These are phyloP conservation scores for Notoglanidium macrostoma DNA, from an alignment of 2,797 vertebrate species.

Conservation along the genomic window DNA sequence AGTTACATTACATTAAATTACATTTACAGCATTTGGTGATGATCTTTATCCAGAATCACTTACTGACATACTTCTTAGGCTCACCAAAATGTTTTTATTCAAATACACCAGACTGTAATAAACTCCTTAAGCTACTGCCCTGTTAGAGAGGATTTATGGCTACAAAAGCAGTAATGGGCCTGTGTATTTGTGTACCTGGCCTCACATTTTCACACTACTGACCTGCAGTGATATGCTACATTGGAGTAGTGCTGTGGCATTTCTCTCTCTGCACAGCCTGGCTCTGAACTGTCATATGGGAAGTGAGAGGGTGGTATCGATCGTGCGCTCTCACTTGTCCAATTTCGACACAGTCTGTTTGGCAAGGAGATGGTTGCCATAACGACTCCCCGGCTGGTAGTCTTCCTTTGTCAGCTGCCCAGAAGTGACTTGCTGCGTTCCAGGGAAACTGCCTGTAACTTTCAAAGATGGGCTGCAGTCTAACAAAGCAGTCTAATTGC, in stretches of 20 bases:
- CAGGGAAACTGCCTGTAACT: slow-evolving; percentile 60
- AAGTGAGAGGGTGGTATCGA: slow-evolving; percentile 61
- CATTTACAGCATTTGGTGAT: not conserved
- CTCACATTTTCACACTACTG: not conserved
- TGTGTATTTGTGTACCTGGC: not conserved
- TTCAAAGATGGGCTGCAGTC: slow-evolving; percentile 31
- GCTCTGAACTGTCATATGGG: slow-evolving; percentile 71
- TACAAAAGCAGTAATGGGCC: not conserved
- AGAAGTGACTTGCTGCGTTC: slow-evolving; percentile 67
- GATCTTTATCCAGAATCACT: not conserved
- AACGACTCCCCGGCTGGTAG: slow-evolving; percentile 72
- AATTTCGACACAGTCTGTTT: slow-evolving; percentile 72
- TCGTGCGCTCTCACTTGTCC: slow-evolving; percentile 71
- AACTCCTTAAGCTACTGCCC: not conserved
- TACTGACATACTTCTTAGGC: not conserved
- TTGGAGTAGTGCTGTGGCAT: slow-evolving; percentile 11
- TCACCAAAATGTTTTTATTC: too few species aligned
- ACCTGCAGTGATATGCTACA: not conserved
- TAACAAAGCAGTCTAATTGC: slow-evolving; percentile 32
- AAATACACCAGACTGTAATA: not conserved
- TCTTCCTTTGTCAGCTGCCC: slow-evolving; percentile 75
- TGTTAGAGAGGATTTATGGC: not conserved
- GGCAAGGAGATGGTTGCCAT: slow-evolving; percentile 75
- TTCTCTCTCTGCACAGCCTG: slow-evolving; percentile 59
- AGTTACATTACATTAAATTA: not conserved